A percentile compares a stretch with the other conserved stretches of the same genome.
Conservation (phyloP, 1,140 invertebrate species). For the Microplitis mediator region DNA sequence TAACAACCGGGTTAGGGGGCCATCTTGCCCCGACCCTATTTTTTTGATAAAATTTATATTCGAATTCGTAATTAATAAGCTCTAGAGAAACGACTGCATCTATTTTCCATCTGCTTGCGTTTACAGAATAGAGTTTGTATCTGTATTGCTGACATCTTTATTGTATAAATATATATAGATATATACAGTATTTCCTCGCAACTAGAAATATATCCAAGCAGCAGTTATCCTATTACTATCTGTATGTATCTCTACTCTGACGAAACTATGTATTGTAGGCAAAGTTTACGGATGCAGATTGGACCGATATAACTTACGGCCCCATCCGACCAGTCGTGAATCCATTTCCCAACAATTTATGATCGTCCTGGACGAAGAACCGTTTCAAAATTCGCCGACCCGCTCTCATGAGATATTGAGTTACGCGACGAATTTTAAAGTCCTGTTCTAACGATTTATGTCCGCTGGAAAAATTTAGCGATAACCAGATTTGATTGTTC, state of each 20-base stretch:
- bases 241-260: constrained; percentile 22
- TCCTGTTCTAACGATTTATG: constrained; percentile 5
- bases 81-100: neutral
- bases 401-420: constrained; percentile 21
- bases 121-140: neutral
- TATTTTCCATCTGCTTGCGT: constrained; percentile 17
- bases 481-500: constrained; percentile 11
- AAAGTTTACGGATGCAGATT: constrained; percentile 39
- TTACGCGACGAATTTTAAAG: constrained; percentile 20
- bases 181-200: constrained; percentile 14
- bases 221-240: constrained; percentile 11
- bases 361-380: constrained; percentile 14
- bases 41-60: no score
- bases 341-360: constrained; percentile 33
- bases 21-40: no score
- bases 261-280: constrained; percentile 35
- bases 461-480: constrained; percentile 8
- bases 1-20: no score
- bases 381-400: constrained; percentile 21
- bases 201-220: constrained; percentile 21
- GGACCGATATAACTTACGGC: constrained; percentile 32
- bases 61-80: no score
- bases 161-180: neutral
- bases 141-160: neutral
- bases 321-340: constrained; percentile 25